Percentiles rank a stretch among this genome's conserved stretches.
phyloP scores from a whole-genome alignment of 2,888 invertebrate species.

The Diadromus collaris region DNA sequence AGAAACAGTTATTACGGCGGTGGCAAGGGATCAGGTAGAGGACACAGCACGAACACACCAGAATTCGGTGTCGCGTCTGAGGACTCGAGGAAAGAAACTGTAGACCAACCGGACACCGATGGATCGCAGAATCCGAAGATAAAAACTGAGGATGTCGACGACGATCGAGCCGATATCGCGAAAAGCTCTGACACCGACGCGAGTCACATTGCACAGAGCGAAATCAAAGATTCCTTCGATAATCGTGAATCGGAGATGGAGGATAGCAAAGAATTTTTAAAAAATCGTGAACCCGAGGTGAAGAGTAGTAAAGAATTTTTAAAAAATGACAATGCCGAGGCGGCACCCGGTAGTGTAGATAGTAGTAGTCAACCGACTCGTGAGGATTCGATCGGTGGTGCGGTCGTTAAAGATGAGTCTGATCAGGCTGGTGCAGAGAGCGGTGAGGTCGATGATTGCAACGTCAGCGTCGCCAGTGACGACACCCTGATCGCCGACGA shows the following conservation, averaged over 20 bases:
- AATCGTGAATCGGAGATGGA: not conserved
- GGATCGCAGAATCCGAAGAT: not conserved
- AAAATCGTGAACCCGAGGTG: not conserved
- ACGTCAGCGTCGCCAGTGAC: not conserved
- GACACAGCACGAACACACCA: no score
- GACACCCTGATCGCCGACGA: conserved; percentile 5
- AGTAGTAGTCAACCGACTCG: not conserved
- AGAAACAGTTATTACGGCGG: conserved; percentile 47
- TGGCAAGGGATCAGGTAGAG: conserved; percentile 21
- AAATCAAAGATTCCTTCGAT: not conserved
- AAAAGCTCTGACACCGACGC: not conserved
- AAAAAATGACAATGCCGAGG: conserved; percentile 16
- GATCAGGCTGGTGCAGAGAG: no score
- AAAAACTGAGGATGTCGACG: not conserved
- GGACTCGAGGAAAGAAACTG: not conserved
- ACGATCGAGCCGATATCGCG: not conserved
- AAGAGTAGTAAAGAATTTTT: not conserved
- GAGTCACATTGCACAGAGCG: not conserved
- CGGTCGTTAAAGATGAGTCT: not conserved
- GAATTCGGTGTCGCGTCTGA: no score
- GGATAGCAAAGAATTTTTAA: not conserved
- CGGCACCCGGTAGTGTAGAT: not conserved
- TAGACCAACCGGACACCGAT: not conserved
- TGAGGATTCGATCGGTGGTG: not conserved
- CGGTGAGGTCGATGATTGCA: not conserved